Conservation (phyloP, 2,888 invertebrate genomes). For the Masnerella sp. region DNA sequence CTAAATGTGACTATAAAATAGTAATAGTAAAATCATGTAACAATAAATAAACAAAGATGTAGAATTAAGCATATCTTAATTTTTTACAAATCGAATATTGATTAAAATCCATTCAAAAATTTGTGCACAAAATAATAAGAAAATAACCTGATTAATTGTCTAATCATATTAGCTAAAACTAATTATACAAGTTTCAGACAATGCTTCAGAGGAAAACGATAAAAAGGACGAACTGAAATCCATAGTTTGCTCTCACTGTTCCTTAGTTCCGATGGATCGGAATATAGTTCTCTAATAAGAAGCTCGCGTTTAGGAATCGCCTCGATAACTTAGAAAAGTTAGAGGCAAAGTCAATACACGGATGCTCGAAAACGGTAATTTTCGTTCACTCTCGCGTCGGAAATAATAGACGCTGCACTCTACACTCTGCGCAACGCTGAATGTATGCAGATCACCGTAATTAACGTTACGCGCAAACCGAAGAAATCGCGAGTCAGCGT, state of each 20-base stretch:
- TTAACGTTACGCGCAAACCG: slow-evolving; percentile 50
- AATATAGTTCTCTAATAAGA: slow-evolving; percentile 17
- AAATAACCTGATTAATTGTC: too few relatives aligned
- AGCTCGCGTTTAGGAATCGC: slow-evolving; percentile 13
- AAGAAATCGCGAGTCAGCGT: slow-evolving; percentile 55
- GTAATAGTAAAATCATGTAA: too few relatives aligned
- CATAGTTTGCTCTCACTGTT: neutral
- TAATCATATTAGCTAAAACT: too few relatives aligned
- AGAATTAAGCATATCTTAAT: too few relatives aligned
- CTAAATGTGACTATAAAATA: too few relatives aligned
- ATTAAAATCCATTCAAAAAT: too few relatives aligned
- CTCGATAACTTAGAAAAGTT: slow-evolving; percentile 38
- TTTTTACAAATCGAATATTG: too few relatives aligned
- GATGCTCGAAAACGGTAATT: slow-evolving; percentile 21
- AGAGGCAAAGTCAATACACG: slow-evolving; percentile 36
- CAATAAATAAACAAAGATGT: too few relatives aligned
- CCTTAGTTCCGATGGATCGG: neutral
- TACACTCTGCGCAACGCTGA: slow-evolving; percentile 17
- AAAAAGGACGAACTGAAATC: neutral
- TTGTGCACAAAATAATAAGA: too few relatives aligned
- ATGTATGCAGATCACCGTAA: slow-evolving; percentile 53
- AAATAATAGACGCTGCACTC: slow-evolving; percentile 52
- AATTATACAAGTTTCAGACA: too few relatives aligned
- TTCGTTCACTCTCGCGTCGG: slow-evolving; percentile 16
- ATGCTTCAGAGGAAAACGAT: too few relatives aligned